Percentiles rank a stretch among this genome's conserved stretches.
phyloP scores from a whole-genome alignment of 2,113 vertebrate species.

The Xiphophorus couchianus region DNA sequence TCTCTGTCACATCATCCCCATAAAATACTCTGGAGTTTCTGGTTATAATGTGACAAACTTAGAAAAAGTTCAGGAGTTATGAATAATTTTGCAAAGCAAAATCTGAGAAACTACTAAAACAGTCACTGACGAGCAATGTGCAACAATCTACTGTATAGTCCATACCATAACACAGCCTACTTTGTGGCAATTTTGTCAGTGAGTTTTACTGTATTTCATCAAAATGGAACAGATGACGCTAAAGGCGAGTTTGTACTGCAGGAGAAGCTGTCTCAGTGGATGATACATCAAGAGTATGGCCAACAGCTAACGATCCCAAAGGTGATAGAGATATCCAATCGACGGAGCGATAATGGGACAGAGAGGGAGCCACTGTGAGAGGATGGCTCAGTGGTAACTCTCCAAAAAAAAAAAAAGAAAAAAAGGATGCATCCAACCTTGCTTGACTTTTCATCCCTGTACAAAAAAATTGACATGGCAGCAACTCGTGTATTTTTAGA shows the following conservation, averaged over 20 bases:
- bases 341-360: constrained; percentile 67
- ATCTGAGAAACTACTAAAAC: neutral
- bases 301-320: constrained; percentile 62
- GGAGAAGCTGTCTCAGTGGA: constrained; percentile 18
- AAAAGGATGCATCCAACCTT: constrained; percentile 47
- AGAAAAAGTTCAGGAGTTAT: no score
- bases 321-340: constrained; percentile 68
- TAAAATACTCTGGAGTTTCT: no score
- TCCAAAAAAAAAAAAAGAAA: constrained; percentile 42
- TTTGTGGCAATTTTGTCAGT: constrained; percentile 25
- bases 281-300: constrained; percentile 31
- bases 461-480: constrained; percentile 64
- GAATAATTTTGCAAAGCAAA: neutral
- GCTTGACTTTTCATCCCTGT: constrained; percentile 62
- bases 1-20: no score
- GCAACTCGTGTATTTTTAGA: constrained; percentile 68
- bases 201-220: constrained; percentile 16
- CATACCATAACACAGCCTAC: constrained; percentile 15
- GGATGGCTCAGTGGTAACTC: constrained; percentile 51
- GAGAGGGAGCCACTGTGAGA: constrained; percentile 56
- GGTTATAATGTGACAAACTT: no score
- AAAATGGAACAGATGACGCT: constrained; percentile 13
- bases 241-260: constrained; percentile 6
- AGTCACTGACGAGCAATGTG: neutral
- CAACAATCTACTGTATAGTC: neutral